Base-by-base conservation (phyloP, 2,113 vertebrate species). In the Lethenteron reissneri region DNA sequence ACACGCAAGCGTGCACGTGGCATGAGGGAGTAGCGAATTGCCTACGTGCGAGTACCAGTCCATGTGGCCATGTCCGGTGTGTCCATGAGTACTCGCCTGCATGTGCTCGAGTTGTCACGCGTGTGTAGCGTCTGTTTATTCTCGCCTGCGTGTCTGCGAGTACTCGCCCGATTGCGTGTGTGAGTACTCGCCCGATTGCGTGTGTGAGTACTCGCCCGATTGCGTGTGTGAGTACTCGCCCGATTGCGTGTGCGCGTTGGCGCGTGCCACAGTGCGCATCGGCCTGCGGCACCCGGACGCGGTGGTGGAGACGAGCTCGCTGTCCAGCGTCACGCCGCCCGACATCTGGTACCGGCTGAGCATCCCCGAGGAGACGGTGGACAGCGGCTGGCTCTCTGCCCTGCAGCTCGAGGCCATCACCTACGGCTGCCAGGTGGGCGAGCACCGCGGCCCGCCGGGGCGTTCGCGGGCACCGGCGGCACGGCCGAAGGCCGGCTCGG, bases 321-420 rank as follows among this genome's bases (percentile, higher is more conserved):
- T 99, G 69, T 99, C 94, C 75, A 99, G 94, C 9, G 94, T 99
- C 14, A 92, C 77, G 56, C 94, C 94, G 71, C 92, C 94, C 21
- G 86, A 95, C 62, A 91, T 97, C 70, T 99, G 94, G 94, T 99
- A 96, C 79, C 83, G 88, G 76, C 83, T 91, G 3, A 86, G 89
- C 60, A 88, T 97, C 78, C 85, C 90, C 56, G 94, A 99, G 76
- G 94, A 97, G 78, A 84, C 80, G n/a, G 89, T 95, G 56, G 94
- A 99, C 71, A 83, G 83, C 15, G 94, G 90, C 73, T 92, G 88
- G 86, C 74, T 99, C 58, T 99, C 92, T 12, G 94, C 94, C 10
- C 79, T 99, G 78, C 94, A 99, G 57, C 87, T 99, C 6, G 94
- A 99, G 78, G 94, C 94, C 3, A 82, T 99, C 75, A 99, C 94